Evolutionary conservation across 2,113 vertebrate species (phyloP).

Genomic region (Nesogale talazaci): DNA sequence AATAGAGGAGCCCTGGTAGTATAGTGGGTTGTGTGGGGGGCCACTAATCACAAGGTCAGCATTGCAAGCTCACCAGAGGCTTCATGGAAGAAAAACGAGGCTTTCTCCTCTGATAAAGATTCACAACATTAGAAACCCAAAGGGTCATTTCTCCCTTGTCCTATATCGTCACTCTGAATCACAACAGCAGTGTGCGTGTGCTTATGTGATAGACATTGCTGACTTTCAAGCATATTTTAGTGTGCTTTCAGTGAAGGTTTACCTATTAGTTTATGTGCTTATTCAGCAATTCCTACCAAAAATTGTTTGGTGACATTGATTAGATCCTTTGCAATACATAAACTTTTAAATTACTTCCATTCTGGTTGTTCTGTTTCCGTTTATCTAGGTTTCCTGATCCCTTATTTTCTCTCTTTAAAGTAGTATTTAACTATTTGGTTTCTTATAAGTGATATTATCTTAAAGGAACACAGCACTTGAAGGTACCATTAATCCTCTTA

Average conservation of each 20-base stretch:
- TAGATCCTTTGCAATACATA: not conserved
- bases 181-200: too few relatives aligned
- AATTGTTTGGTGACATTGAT: not conserved
- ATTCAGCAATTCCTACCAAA: not conserved
- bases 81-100: too few relatives aligned
- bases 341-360: not conserved
- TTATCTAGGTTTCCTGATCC: not conserved
- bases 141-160: too few relatives aligned
- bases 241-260: not conserved
- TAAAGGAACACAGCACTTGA: not conserved
- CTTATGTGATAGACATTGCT: not conserved
- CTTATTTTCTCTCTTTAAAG: not conserved
- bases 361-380: not conserved
- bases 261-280: not conserved
- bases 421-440: not conserved
- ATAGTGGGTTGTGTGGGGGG: too few relatives aligned
- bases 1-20: too few relatives aligned
- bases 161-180: too few relatives aligned
- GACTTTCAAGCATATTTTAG: not conserved
- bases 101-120: too few relatives aligned
- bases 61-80: too few relatives aligned
- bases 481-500: not conserved
- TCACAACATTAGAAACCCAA: too few relatives aligned
- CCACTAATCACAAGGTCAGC: too few relatives aligned
- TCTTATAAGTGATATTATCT: not conserved